Base-by-base conservation (phyloP, 2,113 vertebrate genomes). In the Daubentonia madagascariensis region DNA sequence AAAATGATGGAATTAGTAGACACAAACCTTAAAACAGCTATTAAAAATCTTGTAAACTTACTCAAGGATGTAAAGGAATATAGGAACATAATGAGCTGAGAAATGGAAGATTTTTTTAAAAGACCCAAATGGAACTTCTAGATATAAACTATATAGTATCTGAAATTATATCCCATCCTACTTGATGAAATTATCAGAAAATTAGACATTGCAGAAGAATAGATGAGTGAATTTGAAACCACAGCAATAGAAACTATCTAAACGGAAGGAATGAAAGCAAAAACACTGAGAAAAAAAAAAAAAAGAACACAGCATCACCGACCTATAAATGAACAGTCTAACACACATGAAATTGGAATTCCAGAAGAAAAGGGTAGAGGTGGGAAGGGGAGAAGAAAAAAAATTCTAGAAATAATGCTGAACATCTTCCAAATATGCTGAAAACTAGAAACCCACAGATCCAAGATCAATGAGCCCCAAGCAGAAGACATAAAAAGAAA, bases 401-500 rank as follows among this genome's bases (percentile, higher is more conserved):
- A 91, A 72, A n/a, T 72, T 89, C 89, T 67, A 89, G 57, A 85
- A 97, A 91, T 89, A 89, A 92, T 73, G 37, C 70, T 68, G 32
- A 84, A 73, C 16, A 63, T 83, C 30, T 92, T 73, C 35, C 35
- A 85, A 52, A 93, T 76, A 43, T 18, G n/a, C 76, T 35, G 35
- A 65, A 59, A 85, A 76, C 8, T 28, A 83, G 28, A 78, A 67
- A 85, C 43, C 6, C n/a, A 85, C 6, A 65, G 45, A 54, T 48
- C 35, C 40, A 78, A 85, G 28, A 65, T 52, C 35, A 54, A 78
- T 76, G 48, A 65, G 63, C 12, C 13, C 45, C 14, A 85, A 30
- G 43, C 72, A 85, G 35, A 54, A 35, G 8, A 70, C 70, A 84
- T 48, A 72, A 6, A 84, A 73, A 40, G 32, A 75, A 45, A 63